Conservation (phyloP, 2,797 vertebrate genomes). For the Xenops minutus region DNA sequence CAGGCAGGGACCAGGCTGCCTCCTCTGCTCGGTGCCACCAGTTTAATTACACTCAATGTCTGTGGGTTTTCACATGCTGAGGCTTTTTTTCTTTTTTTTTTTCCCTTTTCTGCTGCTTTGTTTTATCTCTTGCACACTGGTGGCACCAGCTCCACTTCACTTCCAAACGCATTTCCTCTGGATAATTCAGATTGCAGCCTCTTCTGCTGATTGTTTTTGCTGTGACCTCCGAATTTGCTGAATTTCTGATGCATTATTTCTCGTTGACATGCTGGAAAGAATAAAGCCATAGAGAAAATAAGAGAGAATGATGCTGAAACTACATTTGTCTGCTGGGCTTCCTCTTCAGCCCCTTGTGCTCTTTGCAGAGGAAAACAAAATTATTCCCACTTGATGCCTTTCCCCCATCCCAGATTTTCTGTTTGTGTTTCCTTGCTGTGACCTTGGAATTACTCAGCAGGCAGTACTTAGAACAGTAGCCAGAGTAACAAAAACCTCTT, state of each 20-base stretch:
- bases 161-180: background rate
- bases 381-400: background rate
- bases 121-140: background rate
- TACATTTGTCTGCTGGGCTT: background rate
- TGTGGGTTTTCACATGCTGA: background rate
- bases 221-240: background rate
- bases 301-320: background rate
- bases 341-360: background rate
- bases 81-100: background rate
- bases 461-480: background rate
- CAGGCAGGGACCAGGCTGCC: background rate
- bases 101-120: background rate
- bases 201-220: background rate
- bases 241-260: background rate
- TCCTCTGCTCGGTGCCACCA: background rate
- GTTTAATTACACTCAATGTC: background rate
- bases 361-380: background rate
- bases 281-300: background rate
- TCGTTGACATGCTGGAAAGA: background rate
- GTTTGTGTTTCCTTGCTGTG: background rate
- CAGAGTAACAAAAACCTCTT: background rate
- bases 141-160: background rate
- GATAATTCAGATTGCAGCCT: slow-evolving; percentile 19
- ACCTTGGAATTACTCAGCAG: slow-evolving; percentile 28
- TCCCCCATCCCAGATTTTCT: background rate